Evolutionary conservation across 2,888 invertebrate genomes (phyloP).

Genomic region (Orthosia cruda): DNA sequence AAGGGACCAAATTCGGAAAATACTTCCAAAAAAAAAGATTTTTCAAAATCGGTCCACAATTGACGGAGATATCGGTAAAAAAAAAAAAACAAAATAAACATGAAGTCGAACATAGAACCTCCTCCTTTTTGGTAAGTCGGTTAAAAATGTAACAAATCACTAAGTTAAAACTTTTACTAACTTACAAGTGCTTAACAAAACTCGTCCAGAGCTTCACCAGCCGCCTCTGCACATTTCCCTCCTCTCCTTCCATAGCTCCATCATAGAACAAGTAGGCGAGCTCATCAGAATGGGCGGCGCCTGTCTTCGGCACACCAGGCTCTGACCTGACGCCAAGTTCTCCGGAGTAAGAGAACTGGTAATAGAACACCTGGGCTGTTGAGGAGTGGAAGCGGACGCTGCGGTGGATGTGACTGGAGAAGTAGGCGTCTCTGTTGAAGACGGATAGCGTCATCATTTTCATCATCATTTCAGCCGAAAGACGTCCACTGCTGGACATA

Average conservation of each 20-base stretch:
- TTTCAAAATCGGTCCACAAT: no score
- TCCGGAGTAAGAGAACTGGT: slow-evolving; percentile 84
- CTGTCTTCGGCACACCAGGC: slow-evolving; percentile 77
- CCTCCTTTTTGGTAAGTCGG: no score
- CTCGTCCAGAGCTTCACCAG: slow-evolving; percentile 84
- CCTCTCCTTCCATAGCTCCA: slow-evolving; percentile 75
- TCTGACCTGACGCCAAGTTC: slow-evolving; percentile 79
- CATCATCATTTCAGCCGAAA: no score
- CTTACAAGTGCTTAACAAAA: slow-evolving; percentile 87
- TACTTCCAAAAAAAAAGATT: no score
- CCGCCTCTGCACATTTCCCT: slow-evolving; percentile 77
- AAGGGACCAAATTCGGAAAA: no score
- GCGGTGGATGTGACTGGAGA: slow-evolving; percentile 83
- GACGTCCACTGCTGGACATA: no score
- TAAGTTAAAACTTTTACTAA: slow-evolving; percentile 32
- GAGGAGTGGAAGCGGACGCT: slow-evolving; percentile 80
- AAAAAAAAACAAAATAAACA: no score
- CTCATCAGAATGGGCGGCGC: slow-evolving; percentile 88
- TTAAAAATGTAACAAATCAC: no score
- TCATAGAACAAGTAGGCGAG: slow-evolving; percentile 83
- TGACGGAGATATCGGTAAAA: no score
- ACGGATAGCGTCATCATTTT: neutral
- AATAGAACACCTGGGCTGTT: slow-evolving; percentile 80
- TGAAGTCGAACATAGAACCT: no score
- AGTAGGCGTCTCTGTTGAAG: slow-evolving; percentile 84